A percentile compares a stretch with the other conserved stretches of the same genome.
These are phyloP conservation scores for Drosophila parvula DNA, from an alignment of 1,140 invertebrate genomes.

Conservation along the genomic window DNA sequence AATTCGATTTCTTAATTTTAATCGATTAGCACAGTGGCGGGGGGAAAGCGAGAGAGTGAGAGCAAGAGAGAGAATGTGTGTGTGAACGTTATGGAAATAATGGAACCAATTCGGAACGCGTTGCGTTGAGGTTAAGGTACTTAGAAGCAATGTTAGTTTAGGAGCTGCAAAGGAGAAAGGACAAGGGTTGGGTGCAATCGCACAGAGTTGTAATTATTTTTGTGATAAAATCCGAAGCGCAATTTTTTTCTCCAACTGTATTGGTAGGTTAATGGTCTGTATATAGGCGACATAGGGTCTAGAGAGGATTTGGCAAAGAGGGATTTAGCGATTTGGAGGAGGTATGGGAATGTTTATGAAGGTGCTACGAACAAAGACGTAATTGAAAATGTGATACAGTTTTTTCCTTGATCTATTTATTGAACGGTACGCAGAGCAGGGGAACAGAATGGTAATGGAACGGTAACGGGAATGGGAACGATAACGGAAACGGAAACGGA, in stretches of 20 bases:
- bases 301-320: conserved; percentile 3
- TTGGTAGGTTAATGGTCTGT: conserved; percentile 61
- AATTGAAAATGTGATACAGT: conserved; percentile 84
- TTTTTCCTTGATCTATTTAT: conserved; percentile 81
- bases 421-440: conserved; percentile 46
- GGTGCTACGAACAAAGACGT: conserved; percentile 84
- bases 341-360: conserved; percentile 68
- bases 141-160: conserved; percentile 73
- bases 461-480: neutral
- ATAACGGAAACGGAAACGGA: neutral
- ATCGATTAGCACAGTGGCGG: conserved; percentile 33
- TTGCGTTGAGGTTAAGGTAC: conserved; percentile 54
- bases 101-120: conserved; percentile 65
- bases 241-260: conserved; percentile 80
- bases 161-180: conserved; percentile 6
- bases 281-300: conserved; percentile 6
- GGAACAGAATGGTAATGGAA: conserved; percentile 8
- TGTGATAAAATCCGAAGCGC: conserved; percentile 81
- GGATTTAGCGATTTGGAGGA: conserved; percentile 3
- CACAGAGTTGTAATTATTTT: conserved; percentile 78
- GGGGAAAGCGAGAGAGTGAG: conserved; percentile 7
- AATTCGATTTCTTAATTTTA: conserved; percentile 3
- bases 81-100: conserved; percentile 52
- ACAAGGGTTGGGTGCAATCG: conserved; percentile 22
- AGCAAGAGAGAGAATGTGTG: neutral